Conservation (phyloP, 2,888 invertebrate species). For the Microctonus aethiopoides region DNA sequence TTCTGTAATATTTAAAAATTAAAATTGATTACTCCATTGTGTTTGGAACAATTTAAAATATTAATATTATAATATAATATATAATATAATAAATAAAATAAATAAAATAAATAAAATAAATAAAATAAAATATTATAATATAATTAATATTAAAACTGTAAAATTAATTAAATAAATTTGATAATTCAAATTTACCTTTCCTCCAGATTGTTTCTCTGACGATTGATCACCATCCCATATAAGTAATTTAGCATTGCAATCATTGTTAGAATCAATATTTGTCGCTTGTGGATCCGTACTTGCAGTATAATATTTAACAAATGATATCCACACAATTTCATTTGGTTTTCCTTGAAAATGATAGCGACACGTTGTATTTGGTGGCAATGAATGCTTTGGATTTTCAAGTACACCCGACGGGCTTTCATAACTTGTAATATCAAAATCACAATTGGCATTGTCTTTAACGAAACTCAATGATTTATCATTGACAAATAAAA, state of each 20-base stretch:
- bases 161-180: not conserved
- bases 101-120: too few relatives aligned
- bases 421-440: conserved; percentile 79
- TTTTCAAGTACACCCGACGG: conserved; percentile 80
- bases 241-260: conserved; percentile 79
- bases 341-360: conserved; percentile 80
- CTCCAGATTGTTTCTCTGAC: conserved; percentile 45
- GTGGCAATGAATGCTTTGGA: conserved; percentile 81
- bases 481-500: conserved; percentile 80
- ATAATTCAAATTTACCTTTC: conserved; percentile 42
- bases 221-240: conserved; percentile 77
- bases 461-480: conserved; percentile 80
- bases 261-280: conserved; percentile 73
- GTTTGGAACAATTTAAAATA: too few relatives aligned
- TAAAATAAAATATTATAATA: too few relatives aligned
- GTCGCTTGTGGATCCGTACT: conserved; percentile 73
- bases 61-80: too few relatives aligned
- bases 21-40: not conserved
- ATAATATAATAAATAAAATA: too few relatives aligned
- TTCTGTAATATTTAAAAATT: conserved; percentile 38
- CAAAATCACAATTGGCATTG: conserved; percentile 81
- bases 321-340: conserved; percentile 86
- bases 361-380: conserved; percentile 85
- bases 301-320: conserved; percentile 84
- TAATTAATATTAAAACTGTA: not conserved